A percentile compares a stretch with the other conserved stretches of the same genome.
Evolutionary conservation across 1,140 invertebrate species (phyloP).

Genomic region (Cardiocondyla obscurior): DNA sequence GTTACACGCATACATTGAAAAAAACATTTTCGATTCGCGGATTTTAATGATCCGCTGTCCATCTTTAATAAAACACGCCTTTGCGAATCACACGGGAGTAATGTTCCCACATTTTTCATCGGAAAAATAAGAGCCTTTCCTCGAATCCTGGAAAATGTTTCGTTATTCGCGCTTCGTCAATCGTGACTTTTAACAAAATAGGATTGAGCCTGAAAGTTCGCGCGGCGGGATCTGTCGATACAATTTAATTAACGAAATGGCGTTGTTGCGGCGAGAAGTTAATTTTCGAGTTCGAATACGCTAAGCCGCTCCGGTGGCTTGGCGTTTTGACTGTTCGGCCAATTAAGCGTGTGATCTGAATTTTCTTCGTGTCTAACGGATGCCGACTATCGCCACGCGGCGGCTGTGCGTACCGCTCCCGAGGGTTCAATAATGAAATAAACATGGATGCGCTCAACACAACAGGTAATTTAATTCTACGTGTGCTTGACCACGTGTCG

Average conservation of each 20-base stretch:
- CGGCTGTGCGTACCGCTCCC: conserved; percentile 61
- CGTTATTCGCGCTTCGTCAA: background rate
- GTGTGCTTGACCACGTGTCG: conserved; percentile 22
- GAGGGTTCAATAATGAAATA: conserved; percentile 76
- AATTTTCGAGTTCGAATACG: conserved; percentile 33
- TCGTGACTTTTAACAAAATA: background rate
- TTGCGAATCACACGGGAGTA: background rate
- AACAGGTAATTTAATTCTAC: conserved; percentile 66
- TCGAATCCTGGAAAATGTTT: background rate
- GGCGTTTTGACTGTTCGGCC: conserved; percentile 52
- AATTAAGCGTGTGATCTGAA: conserved; percentile 74
- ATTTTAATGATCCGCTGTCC: background rate
- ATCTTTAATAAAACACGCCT: background rate
- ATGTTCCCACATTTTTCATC: background rate
- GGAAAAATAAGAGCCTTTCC: background rate
- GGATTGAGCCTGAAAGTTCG: background rate
- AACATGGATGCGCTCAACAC: conserved; percentile 74
- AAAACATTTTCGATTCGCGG: background rate
- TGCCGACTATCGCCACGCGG: background rate
- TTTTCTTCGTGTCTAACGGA: conserved; percentile 53
- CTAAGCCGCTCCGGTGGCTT: conserved; percentile 26
- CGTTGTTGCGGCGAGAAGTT: conserved; percentile 23
- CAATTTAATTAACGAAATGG: conserved; percentile 64
- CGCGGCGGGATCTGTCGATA: conserved; percentile 6
- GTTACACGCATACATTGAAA: background rate